Conservation (phyloP, 30 jellyfish, hydroid and myxozoan genomes). For the Aurelia sp. region DNA sequence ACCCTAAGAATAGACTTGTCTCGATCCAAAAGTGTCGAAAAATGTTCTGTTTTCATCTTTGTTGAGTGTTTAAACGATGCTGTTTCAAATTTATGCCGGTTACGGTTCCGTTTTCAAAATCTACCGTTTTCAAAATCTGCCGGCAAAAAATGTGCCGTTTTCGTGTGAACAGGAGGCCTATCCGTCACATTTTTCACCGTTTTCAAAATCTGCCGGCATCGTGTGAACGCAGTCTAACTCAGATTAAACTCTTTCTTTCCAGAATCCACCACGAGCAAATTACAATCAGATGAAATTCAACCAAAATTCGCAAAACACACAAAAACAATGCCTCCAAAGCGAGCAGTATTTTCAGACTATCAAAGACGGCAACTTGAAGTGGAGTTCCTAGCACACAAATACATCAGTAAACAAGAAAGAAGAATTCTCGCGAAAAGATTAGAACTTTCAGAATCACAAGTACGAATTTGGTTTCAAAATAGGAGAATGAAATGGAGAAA, state of each 20-base stretch:
- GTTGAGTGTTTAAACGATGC: too few species aligned
- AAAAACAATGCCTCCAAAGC: slow-evolving; percentile 60
- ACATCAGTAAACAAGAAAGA: slow-evolving; percentile 84
- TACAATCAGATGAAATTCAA: slow-evolving; percentile 15
- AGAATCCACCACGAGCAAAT: slow-evolving; percentile 30
- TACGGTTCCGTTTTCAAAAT: too few species aligned
- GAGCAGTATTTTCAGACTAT: slow-evolving; percentile 84
- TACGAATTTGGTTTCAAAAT: slow-evolving; percentile 86
- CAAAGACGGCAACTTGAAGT: slow-evolving; percentile 78
- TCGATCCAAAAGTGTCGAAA: too few species aligned
- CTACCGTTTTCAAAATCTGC: too few species aligned
- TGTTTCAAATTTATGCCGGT: too few species aligned
- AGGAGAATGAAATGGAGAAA: slow-evolving; percentile 91
- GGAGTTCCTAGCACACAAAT: slow-evolving; percentile 81
- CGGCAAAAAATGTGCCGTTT: too few species aligned
- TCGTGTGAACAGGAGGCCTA: too few species aligned
- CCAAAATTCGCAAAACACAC: slow-evolving; percentile 49
- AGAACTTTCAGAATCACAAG: slow-evolving; percentile 78
- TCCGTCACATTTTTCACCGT: too few species aligned
- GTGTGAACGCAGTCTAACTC: too few species aligned
- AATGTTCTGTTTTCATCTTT: too few species aligned
- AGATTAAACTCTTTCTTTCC: background rate
- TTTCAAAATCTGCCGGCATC: too few species aligned
- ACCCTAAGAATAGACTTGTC: too few species aligned
- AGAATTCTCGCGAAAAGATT: slow-evolving; percentile 67